These are phyloP conservation scores for Epinephelus coioides DNA, from an alignment of 2,797 vertebrate species.

Conservation along the genomic window DNA sequence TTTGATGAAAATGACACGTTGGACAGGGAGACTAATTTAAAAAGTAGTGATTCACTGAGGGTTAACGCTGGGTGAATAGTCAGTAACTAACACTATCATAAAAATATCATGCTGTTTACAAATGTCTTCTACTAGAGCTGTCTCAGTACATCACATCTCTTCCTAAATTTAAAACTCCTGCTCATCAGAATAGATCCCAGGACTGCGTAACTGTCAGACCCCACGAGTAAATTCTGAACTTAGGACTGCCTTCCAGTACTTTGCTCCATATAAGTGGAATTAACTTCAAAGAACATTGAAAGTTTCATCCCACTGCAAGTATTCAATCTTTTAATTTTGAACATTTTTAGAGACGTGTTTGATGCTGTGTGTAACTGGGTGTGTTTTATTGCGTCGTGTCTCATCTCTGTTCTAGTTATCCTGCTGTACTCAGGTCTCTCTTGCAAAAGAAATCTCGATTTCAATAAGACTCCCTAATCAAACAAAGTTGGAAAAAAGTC, in stretches of 20 bases:
- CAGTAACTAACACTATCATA: neutral
- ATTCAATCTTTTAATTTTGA: neutral
- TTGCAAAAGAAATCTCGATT: neutral
- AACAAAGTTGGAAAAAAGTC: neutral
- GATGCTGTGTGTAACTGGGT: neutral
- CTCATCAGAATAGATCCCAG: neutral
- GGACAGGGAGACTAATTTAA: too few relatives aligned
- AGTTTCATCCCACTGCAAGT: neutral
- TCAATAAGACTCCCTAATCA: neutral
- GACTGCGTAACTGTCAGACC: neutral
- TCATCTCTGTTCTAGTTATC: neutral
- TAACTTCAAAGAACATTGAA: neutral
- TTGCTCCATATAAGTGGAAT: neutral
- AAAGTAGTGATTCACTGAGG: neutral
- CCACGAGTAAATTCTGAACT: neutral
- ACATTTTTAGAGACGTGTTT: neutral
- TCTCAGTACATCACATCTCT: neutral
- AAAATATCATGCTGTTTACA: neutral
- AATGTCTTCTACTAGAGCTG: neutral
- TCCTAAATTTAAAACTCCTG: too few relatives aligned
- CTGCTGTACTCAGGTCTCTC: neutral
- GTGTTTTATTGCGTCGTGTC: neutral
- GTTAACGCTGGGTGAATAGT: neutral
- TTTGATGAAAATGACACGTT: too few relatives aligned
- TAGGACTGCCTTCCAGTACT: neutral